Base-by-base conservation (phyloP, 2,888 invertebrate species). In the Tridacna gigas region DNA sequence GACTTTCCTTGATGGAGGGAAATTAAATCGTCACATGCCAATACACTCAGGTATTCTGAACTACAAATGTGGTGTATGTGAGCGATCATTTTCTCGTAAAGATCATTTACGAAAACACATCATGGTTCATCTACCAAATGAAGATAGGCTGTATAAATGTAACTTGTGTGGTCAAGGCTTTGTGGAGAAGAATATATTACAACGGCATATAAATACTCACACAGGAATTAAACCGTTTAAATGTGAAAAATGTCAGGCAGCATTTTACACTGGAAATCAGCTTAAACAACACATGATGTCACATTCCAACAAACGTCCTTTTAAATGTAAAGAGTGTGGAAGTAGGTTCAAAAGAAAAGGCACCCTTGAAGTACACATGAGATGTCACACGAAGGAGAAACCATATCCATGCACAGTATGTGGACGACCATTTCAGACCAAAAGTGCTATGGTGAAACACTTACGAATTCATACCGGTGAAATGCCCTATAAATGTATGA, bases 351-450 rank as follows among this genome's bases (percentile, higher is more conserved):
- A 94, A 28, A 94, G 95, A n/a, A 93, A 93, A 28, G 93, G 92
- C 7, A 93, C 92, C 74, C 91, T 95, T 2, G 94, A 94, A 88
- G 95, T 96, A 20, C 97, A 97, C 90, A 93, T 96, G 86, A 95
- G 96, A 90, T 96, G 96, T 4, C 97, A 97, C 89, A 93, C 95
- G 26, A 95, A 94, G 1, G 91, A 95, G 2, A 92, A 93, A 65
- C 94, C 94, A 0, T 93, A 92, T 86, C 89, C 92, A 47, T 95
- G 95, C 88, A 85, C 89, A 9, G 63, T 91, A 5, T 95, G 95
- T 86, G 84, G 89, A 0, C 60, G 67, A 61, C 47, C 60, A 20
- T 87, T 84, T 63, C 69, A 66, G 15, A 79, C 77, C 15, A 78
- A 73, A 47, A 74, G 80, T 37, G 77, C 73, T 22, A 74, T 87